phyloP scores from a whole-genome alignment of 1,140 invertebrate genomes.

The Panagrolaimus sp. region DNA sequence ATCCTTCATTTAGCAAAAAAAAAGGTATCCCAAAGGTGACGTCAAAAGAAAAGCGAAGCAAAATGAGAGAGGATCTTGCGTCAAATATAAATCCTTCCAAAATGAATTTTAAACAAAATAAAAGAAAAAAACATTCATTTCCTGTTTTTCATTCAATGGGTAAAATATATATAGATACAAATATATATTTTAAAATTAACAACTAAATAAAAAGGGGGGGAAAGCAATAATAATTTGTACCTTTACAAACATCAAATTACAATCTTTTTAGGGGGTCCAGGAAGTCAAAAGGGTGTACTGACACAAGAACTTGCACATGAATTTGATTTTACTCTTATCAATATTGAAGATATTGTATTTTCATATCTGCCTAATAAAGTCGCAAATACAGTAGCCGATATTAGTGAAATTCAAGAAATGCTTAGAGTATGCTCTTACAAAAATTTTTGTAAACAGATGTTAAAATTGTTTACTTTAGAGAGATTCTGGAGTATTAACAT shows the following conservation, averaged over 20 bases:
- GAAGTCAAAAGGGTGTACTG: slow-evolving; percentile 46
- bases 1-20: no score
- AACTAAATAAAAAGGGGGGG: neutral
- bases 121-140: neutral
- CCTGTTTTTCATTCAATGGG: neutral
- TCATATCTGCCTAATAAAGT: slow-evolving; percentile 51
- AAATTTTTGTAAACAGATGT: neutral
- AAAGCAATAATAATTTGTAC: neutral
- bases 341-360: slow-evolving; percentile 47
- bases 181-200: neutral
- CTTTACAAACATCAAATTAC: neutral
- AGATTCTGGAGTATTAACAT: slow-evolving; percentile 38
- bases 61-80: no score
- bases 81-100: neutral
- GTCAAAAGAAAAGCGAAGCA: no score
- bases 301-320: slow-evolving; percentile 52
- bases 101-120: neutral
- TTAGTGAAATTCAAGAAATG: slow-evolving; percentile 48
- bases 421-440: slow-evolving; percentile 26
- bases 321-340: slow-evolving; percentile 49
- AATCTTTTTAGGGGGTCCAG: slow-evolving; percentile 44
- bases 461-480: slow-evolving; percentile 25
- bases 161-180: no score
- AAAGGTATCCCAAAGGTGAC: no score
- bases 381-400: slow-evolving; percentile 46